A percentile compares a stretch with the other conserved stretches of the same genome.
Evolutionary conservation across 2,113 vertebrate genomes (phyloP).

Genomic region (Phrynocephalus versicolor): DNA sequence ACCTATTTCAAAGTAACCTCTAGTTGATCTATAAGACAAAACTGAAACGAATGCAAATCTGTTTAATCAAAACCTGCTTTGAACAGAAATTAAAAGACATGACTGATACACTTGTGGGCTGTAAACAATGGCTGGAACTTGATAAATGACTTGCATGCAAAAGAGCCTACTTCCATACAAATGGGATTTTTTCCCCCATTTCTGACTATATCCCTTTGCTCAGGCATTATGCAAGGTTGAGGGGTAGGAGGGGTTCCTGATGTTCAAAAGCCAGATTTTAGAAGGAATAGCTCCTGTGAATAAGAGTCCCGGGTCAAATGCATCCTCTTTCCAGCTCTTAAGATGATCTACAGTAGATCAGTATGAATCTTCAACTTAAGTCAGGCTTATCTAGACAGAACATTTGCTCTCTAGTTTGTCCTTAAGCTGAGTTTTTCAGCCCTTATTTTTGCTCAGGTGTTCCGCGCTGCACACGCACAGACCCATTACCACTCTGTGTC

Average conservation of each 20-base stretch:
- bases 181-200: neutral
- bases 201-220: neutral
- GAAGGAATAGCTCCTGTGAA: neutral
- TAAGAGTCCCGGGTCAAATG: neutral
- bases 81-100: neutral
- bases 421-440: no score
- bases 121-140: neutral
- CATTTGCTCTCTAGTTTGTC: no score
- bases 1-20: neutral
- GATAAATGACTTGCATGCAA: neutral
- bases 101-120: no score
- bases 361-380: no score
- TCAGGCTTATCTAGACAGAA: no score
- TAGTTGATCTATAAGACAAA: neutral
- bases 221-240: neutral
- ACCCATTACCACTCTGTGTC: no score
- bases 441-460: no score
- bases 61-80: neutral
- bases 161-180: neutral
- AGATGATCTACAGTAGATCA: no score
- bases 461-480: no score
- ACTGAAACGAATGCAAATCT: neutral
- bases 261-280: neutral
- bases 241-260: neutral
- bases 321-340: no score